phyloP scores from a whole-genome alignment of 2,888 invertebrate species.

The Idaea biselata region DNA sequence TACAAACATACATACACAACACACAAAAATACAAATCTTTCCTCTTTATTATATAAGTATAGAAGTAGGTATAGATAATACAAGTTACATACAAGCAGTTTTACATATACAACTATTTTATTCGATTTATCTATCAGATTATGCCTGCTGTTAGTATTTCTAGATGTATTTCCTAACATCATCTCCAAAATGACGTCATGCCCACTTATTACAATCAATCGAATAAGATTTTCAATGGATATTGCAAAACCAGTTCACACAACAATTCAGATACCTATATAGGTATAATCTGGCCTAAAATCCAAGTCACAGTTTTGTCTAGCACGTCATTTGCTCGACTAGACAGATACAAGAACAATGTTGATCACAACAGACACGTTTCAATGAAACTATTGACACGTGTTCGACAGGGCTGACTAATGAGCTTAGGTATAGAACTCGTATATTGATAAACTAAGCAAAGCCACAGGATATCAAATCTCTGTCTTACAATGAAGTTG shows the following conservation, averaged over 20 bases:
- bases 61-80: no score
- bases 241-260: background rate
- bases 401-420: background rate
- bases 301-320: background rate
- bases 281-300: background rate
- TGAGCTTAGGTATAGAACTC: background rate
- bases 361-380: background rate
- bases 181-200: background rate
- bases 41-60: no score
- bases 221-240: background rate
- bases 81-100: no score
- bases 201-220: background rate
- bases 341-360: conserved; percentile 1
- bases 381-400: background rate
- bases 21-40: no score
- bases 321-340: background rate
- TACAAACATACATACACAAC: no score
- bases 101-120: no score
- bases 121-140: no score
- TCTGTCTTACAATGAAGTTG: background rate
- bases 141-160: no score
- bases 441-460: background rate
- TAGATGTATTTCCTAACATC: no score
- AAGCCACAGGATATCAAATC: background rate
- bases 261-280: background rate